Conservation (phyloP, 2,888 invertebrate species). For the Alloscopus bannaensis region DNA sequence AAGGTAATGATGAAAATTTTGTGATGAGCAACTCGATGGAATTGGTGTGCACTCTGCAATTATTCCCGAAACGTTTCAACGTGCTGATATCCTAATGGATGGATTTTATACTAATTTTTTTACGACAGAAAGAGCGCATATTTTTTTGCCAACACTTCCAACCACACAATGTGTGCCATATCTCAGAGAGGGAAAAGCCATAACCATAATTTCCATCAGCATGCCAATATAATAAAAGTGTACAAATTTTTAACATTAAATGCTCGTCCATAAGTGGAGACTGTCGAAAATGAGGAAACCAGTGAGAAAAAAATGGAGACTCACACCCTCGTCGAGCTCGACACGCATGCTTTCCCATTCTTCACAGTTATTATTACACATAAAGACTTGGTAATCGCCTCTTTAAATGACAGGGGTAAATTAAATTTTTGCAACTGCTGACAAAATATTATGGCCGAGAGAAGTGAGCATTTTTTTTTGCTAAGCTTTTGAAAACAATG, state of each 20-base stretch:
- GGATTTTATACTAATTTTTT: conserved; percentile 44
- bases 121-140: conserved; percentile 31
- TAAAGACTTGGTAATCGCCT: conserved; percentile 52
- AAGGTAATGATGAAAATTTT: not conserved
- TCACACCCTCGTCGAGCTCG: conserved; percentile 37
- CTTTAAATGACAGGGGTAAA: conserved; percentile 57
- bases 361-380: conserved; percentile 56
- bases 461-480: conserved; percentile 34
- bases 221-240: conserved; percentile 53
- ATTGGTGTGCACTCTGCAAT: conserved; percentile 37
- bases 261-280: too few species aligned
- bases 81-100: conserved; percentile 49
- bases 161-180: conserved; percentile 9
- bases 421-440: conserved; percentile 59
- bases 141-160: conserved; percentile 22
- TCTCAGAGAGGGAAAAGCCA: conserved; percentile 27
- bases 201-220: conserved; percentile 61
- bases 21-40: conserved; percentile 42
- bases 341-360: conserved; percentile 54
- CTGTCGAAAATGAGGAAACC: too few species aligned
- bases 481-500: conserved; percentile 16
- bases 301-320: too few species aligned
- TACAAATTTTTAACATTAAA: conserved; percentile 40
- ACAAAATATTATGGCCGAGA: conserved; percentile 52
- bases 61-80: conserved; percentile 39